Conservation (phyloP, 2,888 invertebrate genomes). For the Aphelenchoides bicaudatus region DNA sequence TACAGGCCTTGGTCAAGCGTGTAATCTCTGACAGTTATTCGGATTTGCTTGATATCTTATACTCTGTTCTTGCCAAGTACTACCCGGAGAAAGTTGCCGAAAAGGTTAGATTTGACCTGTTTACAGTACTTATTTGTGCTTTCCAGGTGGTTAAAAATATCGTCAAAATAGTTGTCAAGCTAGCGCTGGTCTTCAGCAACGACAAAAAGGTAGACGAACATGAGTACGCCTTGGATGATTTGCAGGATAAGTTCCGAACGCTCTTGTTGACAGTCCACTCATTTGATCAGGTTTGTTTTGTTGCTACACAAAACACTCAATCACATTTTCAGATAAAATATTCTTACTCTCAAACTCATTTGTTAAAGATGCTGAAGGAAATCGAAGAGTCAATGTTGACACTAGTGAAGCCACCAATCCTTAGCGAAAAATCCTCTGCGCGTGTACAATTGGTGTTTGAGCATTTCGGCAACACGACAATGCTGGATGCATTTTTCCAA, state of each 20-base stretch:
- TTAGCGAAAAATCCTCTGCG: slow-evolving; percentile 15
- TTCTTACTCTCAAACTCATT: slow-evolving; percentile 19
- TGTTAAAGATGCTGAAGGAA: slow-evolving; percentile 15
- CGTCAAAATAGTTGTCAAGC: slow-evolving; percentile 12
- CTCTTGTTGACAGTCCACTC: slow-evolving; percentile 20
- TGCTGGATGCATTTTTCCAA: slow-evolving; percentile 22
- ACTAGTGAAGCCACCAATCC: slow-evolving; percentile 10
- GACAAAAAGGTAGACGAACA: slow-evolving; percentile 18
- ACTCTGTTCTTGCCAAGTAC: neutral
- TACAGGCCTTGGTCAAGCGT: neutral
- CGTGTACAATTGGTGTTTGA: slow-evolving; percentile 19
- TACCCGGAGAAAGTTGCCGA: slow-evolving; percentile 4
- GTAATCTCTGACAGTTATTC: neutral
- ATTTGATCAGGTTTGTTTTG: slow-evolving; percentile 12
- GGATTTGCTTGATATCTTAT: neutral
- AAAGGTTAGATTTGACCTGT: neutral
- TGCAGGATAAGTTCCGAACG: slow-evolving; percentile 19
- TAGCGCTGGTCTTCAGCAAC: slow-evolving; percentile 20
- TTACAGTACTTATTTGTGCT: neutral
- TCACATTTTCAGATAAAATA: slow-evolving; percentile 14
- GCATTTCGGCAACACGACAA: slow-evolving; percentile 20
- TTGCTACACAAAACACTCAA: neutral
- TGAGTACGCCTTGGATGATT: slow-evolving; percentile 10
- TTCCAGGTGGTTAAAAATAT: slow-evolving; percentile 21
- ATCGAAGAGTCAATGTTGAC: slow-evolving; percentile 2